Evolutionary conservation across 2,113 vertebrate species (phyloP).

Genomic region (Channa argus): DNA sequence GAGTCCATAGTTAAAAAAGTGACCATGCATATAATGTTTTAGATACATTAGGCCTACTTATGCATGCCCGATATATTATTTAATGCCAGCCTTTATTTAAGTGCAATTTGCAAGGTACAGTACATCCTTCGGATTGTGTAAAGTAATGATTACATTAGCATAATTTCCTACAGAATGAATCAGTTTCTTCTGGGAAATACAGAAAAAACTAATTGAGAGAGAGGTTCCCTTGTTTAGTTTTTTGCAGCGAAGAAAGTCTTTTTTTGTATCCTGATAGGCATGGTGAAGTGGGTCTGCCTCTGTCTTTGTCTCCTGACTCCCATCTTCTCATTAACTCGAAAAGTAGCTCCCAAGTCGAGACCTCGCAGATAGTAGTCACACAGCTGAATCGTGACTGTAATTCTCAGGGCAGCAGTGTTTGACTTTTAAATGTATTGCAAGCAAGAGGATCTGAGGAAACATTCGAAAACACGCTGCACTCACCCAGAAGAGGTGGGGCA

Average conservation of each 20-base stretch:
- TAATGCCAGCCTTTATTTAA: constrained; percentile 40
- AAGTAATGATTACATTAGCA: constrained; percentile 48
- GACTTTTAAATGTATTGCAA: constrained; percentile 57
- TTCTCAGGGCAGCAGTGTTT: constrained; percentile 44
- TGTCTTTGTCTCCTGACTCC: constrained; percentile 18
- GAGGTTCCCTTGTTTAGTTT: constrained; percentile 3
- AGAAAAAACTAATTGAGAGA: background rate
- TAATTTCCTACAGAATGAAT: constrained; percentile 22
- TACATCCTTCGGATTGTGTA: background rate
- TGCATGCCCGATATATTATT: constrained; percentile 49
- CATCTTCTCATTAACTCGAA: constrained; percentile 41
- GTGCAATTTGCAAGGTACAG: constrained; percentile 19
- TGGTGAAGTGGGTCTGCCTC: background rate
- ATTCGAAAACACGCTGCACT: background rate
- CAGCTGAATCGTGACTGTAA: constrained; percentile 51
- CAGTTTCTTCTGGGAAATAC: constrained; percentile 36
- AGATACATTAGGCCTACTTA: constrained; percentile 47
- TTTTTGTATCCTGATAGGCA: constrained; percentile 33
- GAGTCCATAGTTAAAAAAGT: constrained; percentile 35
- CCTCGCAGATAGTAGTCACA: constrained; percentile 50
- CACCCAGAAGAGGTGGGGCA: background rate
- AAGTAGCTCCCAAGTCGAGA: constrained; percentile 33
- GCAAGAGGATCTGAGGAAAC: constrained; percentile 17
- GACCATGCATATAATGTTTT: constrained; percentile 38
- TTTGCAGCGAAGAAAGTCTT: background rate